Conservation (phyloP, 2,888 invertebrate species). For the Lepidocyrtoides sp. region DNA sequence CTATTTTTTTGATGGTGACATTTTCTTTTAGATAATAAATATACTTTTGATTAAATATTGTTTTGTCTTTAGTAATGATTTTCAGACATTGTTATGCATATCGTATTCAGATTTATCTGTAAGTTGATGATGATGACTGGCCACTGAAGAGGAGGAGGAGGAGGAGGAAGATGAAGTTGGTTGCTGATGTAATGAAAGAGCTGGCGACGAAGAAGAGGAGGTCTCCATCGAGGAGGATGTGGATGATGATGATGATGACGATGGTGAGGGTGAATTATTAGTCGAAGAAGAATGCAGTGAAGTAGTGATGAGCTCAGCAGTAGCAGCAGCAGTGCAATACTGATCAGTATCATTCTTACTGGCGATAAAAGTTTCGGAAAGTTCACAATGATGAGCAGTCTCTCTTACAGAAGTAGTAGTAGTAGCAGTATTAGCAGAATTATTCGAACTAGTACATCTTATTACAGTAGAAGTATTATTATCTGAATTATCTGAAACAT, state of each 20-base stretch:
- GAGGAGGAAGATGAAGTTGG: slow-evolving; percentile 40
- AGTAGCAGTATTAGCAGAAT: slow-evolving; percentile 49
- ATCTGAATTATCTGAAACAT: slow-evolving; percentile 51
- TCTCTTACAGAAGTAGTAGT: slow-evolving; percentile 74
- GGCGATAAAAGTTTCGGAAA: slow-evolving; percentile 81
- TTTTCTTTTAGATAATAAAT: slow-evolving; percentile 12
- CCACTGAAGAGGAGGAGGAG: slow-evolving; percentile 67
- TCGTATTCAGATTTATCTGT: slow-evolving; percentile 55
- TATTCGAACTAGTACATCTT: slow-evolving; percentile 69
- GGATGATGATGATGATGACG: slow-evolving; percentile 60
- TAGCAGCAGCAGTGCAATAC: slow-evolving; percentile 81
- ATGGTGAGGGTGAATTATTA: slow-evolving; percentile 63
- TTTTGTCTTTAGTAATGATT: slow-evolving; percentile 25
- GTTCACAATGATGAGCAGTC: slow-evolving; percentile 81
- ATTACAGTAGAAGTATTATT: slow-evolving; percentile 55
- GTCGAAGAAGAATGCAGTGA: slow-evolving; percentile 76
- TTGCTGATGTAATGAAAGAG: slow-evolving; percentile 73
- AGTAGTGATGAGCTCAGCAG: slow-evolving; percentile 79
- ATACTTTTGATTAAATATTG: slow-evolving; percentile 29
- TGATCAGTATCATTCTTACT: slow-evolving; percentile 81
- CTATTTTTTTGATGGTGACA: slow-evolving; percentile 40
- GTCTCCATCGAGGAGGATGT: slow-evolving; percentile 56
- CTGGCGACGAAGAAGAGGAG: slow-evolving; percentile 65
- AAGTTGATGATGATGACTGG: slow-evolving; percentile 72
- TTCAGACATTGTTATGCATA: slow-evolving; percentile 68